Percentiles rank a stretch among this genome's conserved stretches.
phyloP scores from a whole-genome alignment of 2,797 vertebrate species.

The Hephaestus fuliginosus region DNA sequence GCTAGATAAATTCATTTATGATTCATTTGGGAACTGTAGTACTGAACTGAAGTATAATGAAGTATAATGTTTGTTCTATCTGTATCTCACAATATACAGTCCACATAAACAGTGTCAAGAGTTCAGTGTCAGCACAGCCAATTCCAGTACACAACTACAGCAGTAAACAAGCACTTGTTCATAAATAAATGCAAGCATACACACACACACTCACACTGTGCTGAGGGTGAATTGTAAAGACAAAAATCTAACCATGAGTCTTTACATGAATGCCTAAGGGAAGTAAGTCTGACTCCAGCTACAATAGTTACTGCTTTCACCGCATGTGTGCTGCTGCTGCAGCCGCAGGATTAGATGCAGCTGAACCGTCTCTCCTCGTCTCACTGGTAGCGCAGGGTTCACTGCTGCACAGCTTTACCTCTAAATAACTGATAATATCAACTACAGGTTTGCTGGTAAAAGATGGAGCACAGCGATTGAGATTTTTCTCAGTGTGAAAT shows the following conservation, averaged over 20 bases:
- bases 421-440: slow-evolving; percentile 40
- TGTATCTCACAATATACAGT: slow-evolving; percentile 9
- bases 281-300: slow-evolving; percentile 42
- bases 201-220: background rate
- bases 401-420: slow-evolving; percentile 24
- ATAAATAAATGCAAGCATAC: slow-evolving; percentile 51
- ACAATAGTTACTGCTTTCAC: slow-evolving; percentile 38
- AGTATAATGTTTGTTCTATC: background rate
- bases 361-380: slow-evolving; percentile 26
- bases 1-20: slow-evolving; percentile 23
- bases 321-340: slow-evolving; percentile 26
- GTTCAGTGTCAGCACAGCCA: slow-evolving; percentile 31
- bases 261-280: slow-evolving; percentile 37
- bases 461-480: background rate
- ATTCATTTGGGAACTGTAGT: slow-evolving; percentile 20
- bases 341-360: slow-evolving; percentile 34
- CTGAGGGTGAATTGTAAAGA: slow-evolving; percentile 19
- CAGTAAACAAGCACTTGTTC: slow-evolving; percentile 48
- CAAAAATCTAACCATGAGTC: slow-evolving; percentile 28
- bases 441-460: background rate
- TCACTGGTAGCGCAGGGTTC: slow-evolving; percentile 22
- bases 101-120: slow-evolving; percentile 39
- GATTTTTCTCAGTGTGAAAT: background rate
- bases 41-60: slow-evolving; percentile 11
- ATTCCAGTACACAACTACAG: slow-evolving; percentile 7